Evolutionary conservation across 2,797 vertebrate genomes (phyloP).

Genomic region (Acanthopagrus latus): DNA sequence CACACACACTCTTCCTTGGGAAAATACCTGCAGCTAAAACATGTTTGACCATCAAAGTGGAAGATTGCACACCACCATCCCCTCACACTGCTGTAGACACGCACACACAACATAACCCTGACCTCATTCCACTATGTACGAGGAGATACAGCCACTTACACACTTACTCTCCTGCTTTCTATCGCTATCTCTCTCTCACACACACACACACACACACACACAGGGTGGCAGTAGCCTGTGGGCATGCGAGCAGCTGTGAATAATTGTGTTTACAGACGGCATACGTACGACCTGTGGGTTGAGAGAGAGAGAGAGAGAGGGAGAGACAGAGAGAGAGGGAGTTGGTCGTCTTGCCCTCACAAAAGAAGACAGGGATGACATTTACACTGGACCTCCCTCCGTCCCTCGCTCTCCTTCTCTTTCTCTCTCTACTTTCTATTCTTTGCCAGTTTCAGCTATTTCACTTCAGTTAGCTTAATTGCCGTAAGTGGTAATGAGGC

Average conservation of each 20-base stretch:
- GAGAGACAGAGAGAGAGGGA: background rate
- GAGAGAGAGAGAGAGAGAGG: slow-evolving; percentile 28
- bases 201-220: slow-evolving; percentile 41
- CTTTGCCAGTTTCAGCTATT: slow-evolving; percentile 41
- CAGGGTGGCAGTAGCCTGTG: slow-evolving; percentile 65
- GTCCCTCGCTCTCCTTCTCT: background rate
- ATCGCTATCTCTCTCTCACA: slow-evolving; percentile 25
- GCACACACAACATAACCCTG: slow-evolving; percentile 50
- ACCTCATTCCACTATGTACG: slow-evolving; percentile 71
- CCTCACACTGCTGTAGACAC: slow-evolving; percentile 26
- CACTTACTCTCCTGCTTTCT: slow-evolving; percentile 43
- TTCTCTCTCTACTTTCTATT: slow-evolving; percentile 12
- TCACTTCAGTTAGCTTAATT: slow-evolving; percentile 61
- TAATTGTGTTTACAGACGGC: slow-evolving; percentile 84
- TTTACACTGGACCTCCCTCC: slow-evolving; percentile 40
- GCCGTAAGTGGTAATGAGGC: slow-evolving; percentile 64
- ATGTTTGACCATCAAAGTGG: slow-evolving; percentile 75
- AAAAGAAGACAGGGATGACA: slow-evolving; percentile 52
- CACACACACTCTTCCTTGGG: slow-evolving; percentile 47
- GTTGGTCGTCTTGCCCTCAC: slow-evolving; percentile 25
- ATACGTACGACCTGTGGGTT: slow-evolving; percentile 75
- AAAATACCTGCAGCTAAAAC: slow-evolving; percentile 74
- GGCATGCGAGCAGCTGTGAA: slow-evolving; percentile 76
- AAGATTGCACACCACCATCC: slow-evolving; percentile 64
- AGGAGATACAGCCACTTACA: slow-evolving; percentile 62